These are phyloP conservation scores for Hyperoplus immaculatus DNA, from an alignment of 2,797 vertebrate genomes.

Conservation along the genomic window DNA sequence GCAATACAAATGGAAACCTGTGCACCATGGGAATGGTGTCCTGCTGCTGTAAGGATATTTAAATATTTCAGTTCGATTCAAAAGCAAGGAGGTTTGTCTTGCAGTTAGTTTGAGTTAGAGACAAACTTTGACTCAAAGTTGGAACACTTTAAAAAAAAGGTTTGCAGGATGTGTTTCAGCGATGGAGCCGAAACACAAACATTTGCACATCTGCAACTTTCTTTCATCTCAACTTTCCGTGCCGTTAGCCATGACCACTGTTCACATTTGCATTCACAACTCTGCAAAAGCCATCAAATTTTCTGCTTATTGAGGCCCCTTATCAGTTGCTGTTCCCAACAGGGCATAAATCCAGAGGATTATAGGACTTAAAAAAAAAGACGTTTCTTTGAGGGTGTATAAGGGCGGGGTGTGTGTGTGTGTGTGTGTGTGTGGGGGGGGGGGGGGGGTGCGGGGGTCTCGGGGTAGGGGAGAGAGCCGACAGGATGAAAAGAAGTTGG, in stretches of 20 bases:
- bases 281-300: constrained; percentile 62
- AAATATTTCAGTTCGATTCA: constrained; percentile 20
- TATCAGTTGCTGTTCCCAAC: constrained; percentile 82
- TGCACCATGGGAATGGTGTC: constrained; percentile 66
- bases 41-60: constrained; percentile 48
- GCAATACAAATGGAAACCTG: constrained; percentile 70
- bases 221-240: constrained; percentile 72
- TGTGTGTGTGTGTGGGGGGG: background rate
- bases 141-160: constrained; percentile 26
- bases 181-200: constrained; percentile 52
- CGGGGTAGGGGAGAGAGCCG: constrained; percentile 54
- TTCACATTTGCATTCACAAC: constrained; percentile 62
- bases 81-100: background rate
- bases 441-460: constrained; percentile 20
- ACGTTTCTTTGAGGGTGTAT: constrained; percentile 54
- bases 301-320: constrained; percentile 73
- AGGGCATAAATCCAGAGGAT: constrained; percentile 82
- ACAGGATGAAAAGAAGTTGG: constrained; percentile 85
- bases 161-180: constrained; percentile 46
- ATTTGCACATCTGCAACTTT: constrained; percentile 64
- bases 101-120: constrained; percentile 1
- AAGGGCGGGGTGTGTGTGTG: constrained; percentile 1
- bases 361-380: constrained; percentile 81
- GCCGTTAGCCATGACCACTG: constrained; percentile 71
- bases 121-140: constrained; percentile 34